phyloP scores from a whole-genome alignment of 2,113 vertebrate species.

The Physeter macrocephalus region DNA sequence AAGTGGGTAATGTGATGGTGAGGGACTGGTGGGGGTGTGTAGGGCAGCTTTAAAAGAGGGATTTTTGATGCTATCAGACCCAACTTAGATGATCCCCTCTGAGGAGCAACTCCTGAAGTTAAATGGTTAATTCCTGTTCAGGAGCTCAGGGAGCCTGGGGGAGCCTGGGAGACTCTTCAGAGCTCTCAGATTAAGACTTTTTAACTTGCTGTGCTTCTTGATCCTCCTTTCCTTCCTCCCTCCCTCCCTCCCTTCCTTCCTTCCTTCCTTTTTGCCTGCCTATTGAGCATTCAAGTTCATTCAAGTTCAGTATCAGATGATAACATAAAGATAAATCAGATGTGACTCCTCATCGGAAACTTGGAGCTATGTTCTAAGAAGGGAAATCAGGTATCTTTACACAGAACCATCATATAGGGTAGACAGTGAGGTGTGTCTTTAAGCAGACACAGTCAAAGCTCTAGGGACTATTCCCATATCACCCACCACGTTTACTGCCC shows the following conservation, averaged over 20 bases:
- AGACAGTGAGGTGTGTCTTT: neutral
- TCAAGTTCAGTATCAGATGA: neutral
- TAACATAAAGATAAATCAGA: neutral
- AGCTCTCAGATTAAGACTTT: neutral
- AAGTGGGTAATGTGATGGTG: neutral
- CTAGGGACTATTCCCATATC: neutral
- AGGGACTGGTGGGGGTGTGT: neutral
- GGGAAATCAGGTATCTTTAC: neutral
- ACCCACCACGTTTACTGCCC: neutral
- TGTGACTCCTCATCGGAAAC: neutral
- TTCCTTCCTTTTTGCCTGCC: neutral
- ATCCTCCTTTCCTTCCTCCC: neutral
- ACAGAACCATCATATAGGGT: neutral
- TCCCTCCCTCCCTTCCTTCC: neutral
- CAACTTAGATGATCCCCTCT: neutral
- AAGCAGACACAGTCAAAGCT: neutral
- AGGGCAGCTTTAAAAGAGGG: neutral
- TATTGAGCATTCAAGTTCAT: neutral
- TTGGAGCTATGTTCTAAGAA: neutral
- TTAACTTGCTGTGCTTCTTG: neutral
- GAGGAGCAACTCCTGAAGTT: neutral
- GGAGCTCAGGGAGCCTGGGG: neutral
- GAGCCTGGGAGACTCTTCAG: neutral
- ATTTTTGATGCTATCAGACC: neutral
- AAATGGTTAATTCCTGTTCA: neutral